Base-by-base conservation (phyloP, 2,888 invertebrate species). In the Dicyrtoma fusca region DNA sequence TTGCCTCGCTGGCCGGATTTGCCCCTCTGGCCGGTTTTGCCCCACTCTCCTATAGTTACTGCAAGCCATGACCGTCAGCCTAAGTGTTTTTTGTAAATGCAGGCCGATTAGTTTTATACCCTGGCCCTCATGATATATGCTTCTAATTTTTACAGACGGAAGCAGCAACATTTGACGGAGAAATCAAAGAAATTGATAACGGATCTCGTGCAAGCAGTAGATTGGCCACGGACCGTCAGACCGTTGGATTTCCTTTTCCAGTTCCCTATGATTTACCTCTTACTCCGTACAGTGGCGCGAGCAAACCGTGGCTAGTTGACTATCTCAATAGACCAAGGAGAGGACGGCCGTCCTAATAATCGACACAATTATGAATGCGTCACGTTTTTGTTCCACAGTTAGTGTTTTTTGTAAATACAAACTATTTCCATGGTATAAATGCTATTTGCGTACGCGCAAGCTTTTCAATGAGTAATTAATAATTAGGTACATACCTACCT, bases 251-350 rank as follows among this genome's bases (percentile, higher is more conserved):
- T 42, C 53, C 84, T 34, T 88, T 90, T 79, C 88, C 91, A 0
- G 84, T 95, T 70, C 92, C 94, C 0, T 95, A 92, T 83, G 95
- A 95, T 84, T 83, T 94, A 14, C 95, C 95, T 0, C 86, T 92
- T 0, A 87, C 86, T 0, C 89, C 89, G 17, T 96, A 94, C 82
- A 86, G 85, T 0, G 82, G 84, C 0, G 86, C 85, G 53, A 93
- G 93, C 86, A 86, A 86, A 14, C 82, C 82, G 1, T 82, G 82
- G 82, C 74, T 81, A 65, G 74, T 78, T 55, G 79, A 81, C 42
- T 69, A 69, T 19, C 17, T 61, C 17, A n/a, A 23, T 17, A 42
- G 44, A 8, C 44, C 69, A 42, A 34, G 69, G 44, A 42, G 69
- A 44, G 17, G 53, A 53, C 1, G 34, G 8, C 34, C 34, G 8